Evolutionary conservation across 2,113 vertebrate genomes (phyloP).

Genomic region (Saguinus midas): DNA sequence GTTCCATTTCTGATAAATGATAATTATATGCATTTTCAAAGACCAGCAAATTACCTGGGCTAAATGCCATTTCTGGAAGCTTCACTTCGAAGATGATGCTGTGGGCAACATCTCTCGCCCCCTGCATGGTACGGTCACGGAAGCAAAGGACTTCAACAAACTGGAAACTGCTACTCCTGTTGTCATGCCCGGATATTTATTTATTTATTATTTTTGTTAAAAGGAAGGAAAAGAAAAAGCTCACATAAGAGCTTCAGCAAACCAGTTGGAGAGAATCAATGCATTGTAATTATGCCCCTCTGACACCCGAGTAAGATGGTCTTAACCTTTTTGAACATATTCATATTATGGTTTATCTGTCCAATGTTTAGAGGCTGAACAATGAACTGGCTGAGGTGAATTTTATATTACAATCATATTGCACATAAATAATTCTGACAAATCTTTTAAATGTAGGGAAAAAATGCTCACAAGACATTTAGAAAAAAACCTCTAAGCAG

Average conservation of each 20-base stretch:
- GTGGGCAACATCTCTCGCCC: constrained; percentile 90
- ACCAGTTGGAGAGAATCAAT: background rate
- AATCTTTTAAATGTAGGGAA: background rate
- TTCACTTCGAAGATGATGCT: constrained; percentile 93
- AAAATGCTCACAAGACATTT: background rate
- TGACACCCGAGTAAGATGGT: background rate
- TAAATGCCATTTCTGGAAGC: constrained; percentile 86
- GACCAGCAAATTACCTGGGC: constrained; percentile 85
- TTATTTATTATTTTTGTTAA: background rate
- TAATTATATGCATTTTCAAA: background rate
- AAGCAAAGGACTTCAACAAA: constrained; percentile 93
- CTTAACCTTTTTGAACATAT: background rate
- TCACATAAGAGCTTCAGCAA: background rate
- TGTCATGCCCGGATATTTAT: background rate
- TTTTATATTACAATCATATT: background rate
- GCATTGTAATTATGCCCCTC: background rate
- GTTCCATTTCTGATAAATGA: background rate
- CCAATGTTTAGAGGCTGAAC: background rate
- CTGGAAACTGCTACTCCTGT: constrained; percentile 89
- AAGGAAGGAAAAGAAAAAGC: constrained; percentile 50
- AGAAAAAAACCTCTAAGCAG: background rate
- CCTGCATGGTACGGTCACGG: constrained; percentile 95
- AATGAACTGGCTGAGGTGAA: background rate
- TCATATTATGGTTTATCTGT: background rate
- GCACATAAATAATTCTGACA: background rate